These are phyloP conservation scores for Heteropelma amictum DNA, from an alignment of 2,888 invertebrate genomes.

Conservation along the genomic window DNA sequence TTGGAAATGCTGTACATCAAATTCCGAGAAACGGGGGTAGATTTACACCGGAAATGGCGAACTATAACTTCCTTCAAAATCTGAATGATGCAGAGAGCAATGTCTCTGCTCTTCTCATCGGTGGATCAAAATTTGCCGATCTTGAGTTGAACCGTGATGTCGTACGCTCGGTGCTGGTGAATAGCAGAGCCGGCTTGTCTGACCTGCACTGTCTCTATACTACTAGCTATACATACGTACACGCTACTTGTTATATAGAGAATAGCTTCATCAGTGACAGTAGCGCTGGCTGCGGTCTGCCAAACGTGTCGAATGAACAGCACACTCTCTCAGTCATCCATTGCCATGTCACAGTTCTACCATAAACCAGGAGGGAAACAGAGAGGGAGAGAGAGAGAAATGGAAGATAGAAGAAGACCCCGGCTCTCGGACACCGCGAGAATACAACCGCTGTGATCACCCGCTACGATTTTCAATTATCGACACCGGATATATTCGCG, in stretches of 20 bases:
- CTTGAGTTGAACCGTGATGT: conserved; percentile 32
- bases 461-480: conserved; percentile 62
- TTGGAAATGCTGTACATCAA: background rate
- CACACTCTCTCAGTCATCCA: conserved; percentile 13
- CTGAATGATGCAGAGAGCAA: conserved; percentile 4
- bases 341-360: conserved; percentile 15
- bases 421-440: conserved; percentile 33
- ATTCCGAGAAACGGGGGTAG: background rate
- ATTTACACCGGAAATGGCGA: conserved; percentile 18
- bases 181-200: conserved; percentile 4
- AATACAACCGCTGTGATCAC: conserved; percentile 44
- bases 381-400: background rate
- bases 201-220: conserved; percentile 15
- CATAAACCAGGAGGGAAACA: conserved; percentile 1
- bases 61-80: conserved; percentile 19
- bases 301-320: conserved; percentile 19
- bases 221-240: conserved; percentile 14
- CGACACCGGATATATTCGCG: conserved; percentile 58
- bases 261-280: conserved; percentile 7
- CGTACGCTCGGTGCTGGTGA: background rate
- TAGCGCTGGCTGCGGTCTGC: conserved; percentile 5
- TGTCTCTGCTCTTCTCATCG: conserved; percentile 42
- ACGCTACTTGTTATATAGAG: background rate
- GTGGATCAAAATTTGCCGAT: conserved; percentile 11
- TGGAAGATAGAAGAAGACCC: background rate